Evolutionary conservation across 1,140 invertebrate genomes (phyloP).

Genomic region (Armadillidium nasatum): DNA sequence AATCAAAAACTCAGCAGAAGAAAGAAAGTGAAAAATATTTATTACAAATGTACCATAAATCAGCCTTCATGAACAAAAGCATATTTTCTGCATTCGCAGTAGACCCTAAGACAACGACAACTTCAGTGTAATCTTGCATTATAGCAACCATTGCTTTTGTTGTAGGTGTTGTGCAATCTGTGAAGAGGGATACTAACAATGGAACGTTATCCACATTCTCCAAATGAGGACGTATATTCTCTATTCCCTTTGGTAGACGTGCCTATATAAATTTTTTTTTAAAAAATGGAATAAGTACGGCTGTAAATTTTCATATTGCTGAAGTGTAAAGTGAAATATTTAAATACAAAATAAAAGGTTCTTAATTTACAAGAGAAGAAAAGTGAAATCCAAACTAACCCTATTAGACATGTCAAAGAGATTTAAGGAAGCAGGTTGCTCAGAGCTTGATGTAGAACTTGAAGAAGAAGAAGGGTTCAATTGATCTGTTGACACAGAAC

Average conservation of each 20-base stretch:
- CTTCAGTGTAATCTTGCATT: conserved; percentile 60
- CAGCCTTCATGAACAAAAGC: conserved; percentile 86
- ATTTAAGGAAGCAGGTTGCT: conserved; percentile 60
- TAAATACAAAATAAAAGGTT: conserved; percentile 1
- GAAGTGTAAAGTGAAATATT: background rate
- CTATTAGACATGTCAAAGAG: conserved; percentile 84
- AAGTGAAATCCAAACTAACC: conserved; percentile 54
- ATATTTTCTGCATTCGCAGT: conserved; percentile 74
- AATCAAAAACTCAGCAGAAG: too few species aligned
- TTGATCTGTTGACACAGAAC: conserved; percentile 20
- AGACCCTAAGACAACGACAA: conserved; percentile 57
- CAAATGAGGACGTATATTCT: conserved; percentile 92
- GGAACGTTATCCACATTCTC: conserved; percentile 95
- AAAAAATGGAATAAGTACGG: conserved; percentile 37
- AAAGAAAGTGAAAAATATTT: too few species aligned
- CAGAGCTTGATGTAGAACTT: conserved; percentile 78
- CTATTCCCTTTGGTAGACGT: conserved; percentile 90
- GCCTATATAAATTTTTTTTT: conserved; percentile 59
- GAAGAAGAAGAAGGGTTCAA: conserved; percentile 68
- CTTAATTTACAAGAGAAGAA: background rate
- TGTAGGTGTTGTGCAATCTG: conserved; percentile 83
- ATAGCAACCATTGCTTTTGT: conserved; percentile 58
- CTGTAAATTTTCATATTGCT: background rate
- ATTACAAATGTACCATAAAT: conserved; percentile 70
- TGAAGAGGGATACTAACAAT: conserved; percentile 89